phyloP scores from a whole-genome alignment of 1,140 invertebrate species.

The Anadara kagoshimensis region DNA sequence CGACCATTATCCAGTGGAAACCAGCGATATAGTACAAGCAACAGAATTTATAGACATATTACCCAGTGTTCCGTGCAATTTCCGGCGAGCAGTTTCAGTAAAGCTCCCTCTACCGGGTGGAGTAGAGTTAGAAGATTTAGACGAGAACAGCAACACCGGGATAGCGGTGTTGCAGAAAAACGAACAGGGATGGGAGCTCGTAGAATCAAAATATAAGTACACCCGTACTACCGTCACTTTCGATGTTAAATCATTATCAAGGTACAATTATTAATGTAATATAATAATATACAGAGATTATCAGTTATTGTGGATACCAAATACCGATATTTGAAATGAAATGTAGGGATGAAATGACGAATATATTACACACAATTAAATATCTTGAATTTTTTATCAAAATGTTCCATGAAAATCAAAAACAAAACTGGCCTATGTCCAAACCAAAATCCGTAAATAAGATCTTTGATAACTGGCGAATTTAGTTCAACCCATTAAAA shows the following conservation, averaged over 20 bases:
- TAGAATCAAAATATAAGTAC: constrained; percentile 65
- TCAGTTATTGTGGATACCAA: too few species aligned
- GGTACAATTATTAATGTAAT: constrained; percentile 45
- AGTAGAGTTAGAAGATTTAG: constrained; percentile 40
- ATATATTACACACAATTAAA: too few species aligned
- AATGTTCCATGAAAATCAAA: too few species aligned
- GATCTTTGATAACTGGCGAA: too few species aligned
- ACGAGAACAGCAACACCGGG: constrained; percentile 33
- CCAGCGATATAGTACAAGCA: constrained; percentile 52
- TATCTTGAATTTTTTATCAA: too few species aligned
- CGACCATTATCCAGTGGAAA: constrained; percentile 53
- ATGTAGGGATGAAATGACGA: too few species aligned
- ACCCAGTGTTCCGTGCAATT: constrained; percentile 50
- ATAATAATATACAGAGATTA: too few species aligned
- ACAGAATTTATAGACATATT: constrained; percentile 66
- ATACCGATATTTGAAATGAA: too few species aligned
- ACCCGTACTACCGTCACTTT: constrained; percentile 62
- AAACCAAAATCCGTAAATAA: too few species aligned
- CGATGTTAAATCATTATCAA: constrained; percentile 63
- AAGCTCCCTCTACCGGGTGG: constrained; percentile 60
- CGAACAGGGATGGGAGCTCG: constrained; percentile 54
- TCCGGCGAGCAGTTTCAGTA: constrained; percentile 63
- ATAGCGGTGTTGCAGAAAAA: constrained; percentile 63
- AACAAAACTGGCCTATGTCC: too few species aligned
- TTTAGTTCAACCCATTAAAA: too few species aligned